Conservation (phyloP, 2,797 vertebrate genomes). For the Poecile montanus region DNA sequence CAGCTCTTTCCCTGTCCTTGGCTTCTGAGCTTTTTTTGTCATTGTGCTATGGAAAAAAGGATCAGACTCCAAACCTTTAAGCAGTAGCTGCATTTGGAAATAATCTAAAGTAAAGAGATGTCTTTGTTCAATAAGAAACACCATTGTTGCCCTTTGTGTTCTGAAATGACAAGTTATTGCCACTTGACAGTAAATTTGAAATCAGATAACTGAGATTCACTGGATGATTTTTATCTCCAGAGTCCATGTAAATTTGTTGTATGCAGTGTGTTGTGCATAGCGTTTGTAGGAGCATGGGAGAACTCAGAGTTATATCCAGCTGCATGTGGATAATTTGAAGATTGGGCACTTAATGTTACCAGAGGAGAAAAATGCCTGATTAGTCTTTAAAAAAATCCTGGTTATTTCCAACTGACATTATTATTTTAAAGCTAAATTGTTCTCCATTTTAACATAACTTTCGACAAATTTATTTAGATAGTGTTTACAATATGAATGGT, state of each 20-base stretch:
- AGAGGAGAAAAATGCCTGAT: neutral
- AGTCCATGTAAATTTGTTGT: neutral
- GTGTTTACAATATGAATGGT: neutral
- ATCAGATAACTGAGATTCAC: constrained; percentile 44
- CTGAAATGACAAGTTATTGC: constrained; percentile 36
- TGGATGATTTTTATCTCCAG: constrained; percentile 40
- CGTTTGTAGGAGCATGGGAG: neutral
- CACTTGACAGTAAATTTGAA: constrained; percentile 21
- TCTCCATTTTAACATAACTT: neutral
- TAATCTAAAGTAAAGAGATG: constrained; percentile 52
- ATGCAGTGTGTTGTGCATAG: neutral
- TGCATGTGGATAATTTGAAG: neutral
- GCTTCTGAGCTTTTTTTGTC: constrained; percentile 34
- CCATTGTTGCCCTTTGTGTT: constrained; percentile 26
- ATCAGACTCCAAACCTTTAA: constrained; percentile 66
- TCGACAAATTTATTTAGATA: neutral
- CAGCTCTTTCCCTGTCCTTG: constrained; percentile 60
- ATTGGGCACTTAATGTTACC: neutral
- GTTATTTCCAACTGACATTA: neutral
- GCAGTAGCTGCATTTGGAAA: constrained; percentile 57
- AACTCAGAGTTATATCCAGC: neutral
- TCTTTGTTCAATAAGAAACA: constrained; percentile 39
- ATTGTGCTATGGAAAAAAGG: constrained; percentile 62
- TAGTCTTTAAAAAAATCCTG: neutral
- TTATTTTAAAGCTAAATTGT: neutral